phyloP scores from a whole-genome alignment of 2,797 vertebrate genomes.

The Chelmon rostratus region DNA sequence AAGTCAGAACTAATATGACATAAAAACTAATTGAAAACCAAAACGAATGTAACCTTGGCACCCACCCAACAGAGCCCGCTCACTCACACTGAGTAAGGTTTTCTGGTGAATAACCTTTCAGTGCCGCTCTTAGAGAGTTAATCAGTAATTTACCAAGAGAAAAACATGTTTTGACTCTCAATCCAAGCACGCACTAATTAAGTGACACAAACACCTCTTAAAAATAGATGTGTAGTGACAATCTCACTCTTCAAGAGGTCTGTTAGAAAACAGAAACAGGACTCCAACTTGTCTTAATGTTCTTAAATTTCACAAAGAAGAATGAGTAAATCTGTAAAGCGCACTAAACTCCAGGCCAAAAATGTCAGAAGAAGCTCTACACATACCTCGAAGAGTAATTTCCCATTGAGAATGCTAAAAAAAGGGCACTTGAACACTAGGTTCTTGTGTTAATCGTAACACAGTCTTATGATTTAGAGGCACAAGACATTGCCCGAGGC shows the following conservation, averaged over 20 bases:
- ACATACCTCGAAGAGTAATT: background rate
- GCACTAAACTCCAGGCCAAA: constrained; percentile 6
- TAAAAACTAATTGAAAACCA: no score
- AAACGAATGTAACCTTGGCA: no score
- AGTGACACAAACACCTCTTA: constrained; percentile 10
- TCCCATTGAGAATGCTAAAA: constrained; percentile 21
- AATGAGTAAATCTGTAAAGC: constrained; percentile 18
- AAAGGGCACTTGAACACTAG: background rate
- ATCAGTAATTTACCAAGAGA: background rate
- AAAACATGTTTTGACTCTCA: background rate
- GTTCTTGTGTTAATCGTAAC: constrained; percentile 32
- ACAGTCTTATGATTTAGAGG: constrained; percentile 44
- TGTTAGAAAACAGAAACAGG: constrained; percentile 7
- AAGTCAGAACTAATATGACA: no score
- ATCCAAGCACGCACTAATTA: background rate
- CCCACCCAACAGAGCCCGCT: background rate
- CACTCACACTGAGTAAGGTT: background rate
- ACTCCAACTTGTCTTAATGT: constrained; percentile 11
- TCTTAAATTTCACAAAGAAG: constrained; percentile 18
- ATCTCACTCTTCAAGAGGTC: constrained; percentile 20
- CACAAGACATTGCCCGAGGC: background rate
- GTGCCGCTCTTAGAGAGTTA: background rate
- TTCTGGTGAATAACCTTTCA: background rate
- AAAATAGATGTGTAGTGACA: constrained; percentile 31
- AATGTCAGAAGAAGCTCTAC: constrained; percentile 14